Base-by-base conservation (phyloP, 2,888 invertebrate genomes). In the Papilio protenor region DNA sequence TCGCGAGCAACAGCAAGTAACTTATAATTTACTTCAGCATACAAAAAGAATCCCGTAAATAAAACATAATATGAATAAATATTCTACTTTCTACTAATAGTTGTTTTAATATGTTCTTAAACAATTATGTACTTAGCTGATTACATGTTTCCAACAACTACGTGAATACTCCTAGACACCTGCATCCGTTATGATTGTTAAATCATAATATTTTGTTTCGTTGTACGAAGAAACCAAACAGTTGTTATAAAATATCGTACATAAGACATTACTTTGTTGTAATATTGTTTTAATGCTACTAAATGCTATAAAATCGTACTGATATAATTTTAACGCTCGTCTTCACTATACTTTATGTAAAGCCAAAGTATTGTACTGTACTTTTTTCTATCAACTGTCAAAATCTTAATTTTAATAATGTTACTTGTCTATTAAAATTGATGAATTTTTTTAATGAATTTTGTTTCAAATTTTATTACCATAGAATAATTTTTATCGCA, bases 171-270 rank as follows among this genome's bases (percentile, higher is more conserved):
- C 64, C n/a, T 3, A 64, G 64, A 40, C 64, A 64, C 64, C 64
- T 64, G 64, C 64, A 40, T 64, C 64, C 64, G 64, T 33, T 40
- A 40, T n/a, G 64, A 18, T 64, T n/a, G 64, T 18, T 64, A 64
- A 64, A 64, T 64, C 64, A 64, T 64, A 64, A 64, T 64, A 64
- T 64, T 64, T 64, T 64, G 40, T 64, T 64, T 64, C 33, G 10
- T 14, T 4, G n/a, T 64, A 64, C 18, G 64, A 64, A 64, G 40
- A 23, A 21, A 8, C 23, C 23, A 64, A 64, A 64, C 61, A 59
- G 23, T 27, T 27, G 16, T 27, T 33, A 61, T 27, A 12, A 64
- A 64, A 64, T 64, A 64, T 64, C n/a, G 64, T 14, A 8, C 40
- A 14, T 14, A 23, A 33, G 3, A 18, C 33, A 18, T 64, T 64